phyloP scores from a whole-genome alignment of 2,888 invertebrate species.

The Tricholauxania praeusta region DNA sequence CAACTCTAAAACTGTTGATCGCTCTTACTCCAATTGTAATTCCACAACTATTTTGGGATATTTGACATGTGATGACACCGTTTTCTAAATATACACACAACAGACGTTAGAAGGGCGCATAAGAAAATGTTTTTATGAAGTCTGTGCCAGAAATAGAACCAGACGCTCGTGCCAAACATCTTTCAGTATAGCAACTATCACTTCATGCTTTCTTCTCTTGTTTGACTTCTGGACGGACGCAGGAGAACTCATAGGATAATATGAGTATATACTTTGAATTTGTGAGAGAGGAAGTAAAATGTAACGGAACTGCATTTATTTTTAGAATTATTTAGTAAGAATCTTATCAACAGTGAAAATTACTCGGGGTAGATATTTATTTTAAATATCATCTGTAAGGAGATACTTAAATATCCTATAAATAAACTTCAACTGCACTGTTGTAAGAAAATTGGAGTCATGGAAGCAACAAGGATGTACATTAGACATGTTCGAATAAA shows the following conservation, averaged over 20 bases:
- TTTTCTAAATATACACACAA: slow-evolving; percentile 49
- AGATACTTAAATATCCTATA: not conserved
- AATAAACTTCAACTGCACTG: not conserved
- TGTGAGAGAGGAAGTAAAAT: not conserved
- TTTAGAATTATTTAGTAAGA: slow-evolving; percentile 19
- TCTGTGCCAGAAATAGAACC: slow-evolving; percentile 24
- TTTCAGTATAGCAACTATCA: not conserved
- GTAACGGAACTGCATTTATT: slow-evolving; percentile 24
- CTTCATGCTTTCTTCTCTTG: not conserved
- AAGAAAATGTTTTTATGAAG: slow-evolving; percentile 35
- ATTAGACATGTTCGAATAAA: too few relatives aligned
- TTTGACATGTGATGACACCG: slow-evolving; percentile 46
- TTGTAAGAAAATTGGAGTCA: slow-evolving; percentile 3
- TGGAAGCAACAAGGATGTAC: not conserved
- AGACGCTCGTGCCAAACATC: slow-evolving; percentile 19
- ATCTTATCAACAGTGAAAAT: not conserved
- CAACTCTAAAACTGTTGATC: not conserved
- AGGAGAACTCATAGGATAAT: not conserved
- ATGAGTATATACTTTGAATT: not conserved
- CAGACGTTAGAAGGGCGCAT: slow-evolving; percentile 31
- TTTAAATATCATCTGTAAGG: too few relatives aligned
- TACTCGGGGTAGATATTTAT: too few relatives aligned
- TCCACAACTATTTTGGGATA: slow-evolving; percentile 27
- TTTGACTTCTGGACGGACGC: not conserved
- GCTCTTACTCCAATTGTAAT: not conserved